Conservation (phyloP, 2,888 invertebrate genomes). For the Campoplex capitator region DNA sequence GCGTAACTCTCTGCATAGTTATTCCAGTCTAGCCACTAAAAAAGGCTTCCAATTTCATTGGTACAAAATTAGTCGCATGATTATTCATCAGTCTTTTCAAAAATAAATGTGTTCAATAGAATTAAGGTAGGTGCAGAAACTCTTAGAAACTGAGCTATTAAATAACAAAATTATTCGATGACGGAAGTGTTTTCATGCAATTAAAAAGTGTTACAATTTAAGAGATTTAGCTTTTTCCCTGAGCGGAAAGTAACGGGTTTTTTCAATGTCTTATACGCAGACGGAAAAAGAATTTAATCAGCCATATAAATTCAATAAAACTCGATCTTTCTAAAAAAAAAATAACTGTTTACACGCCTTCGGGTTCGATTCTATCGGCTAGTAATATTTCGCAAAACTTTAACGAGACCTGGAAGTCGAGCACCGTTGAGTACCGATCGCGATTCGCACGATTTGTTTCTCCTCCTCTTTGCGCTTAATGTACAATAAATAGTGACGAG, state of each 20-base stretch:
- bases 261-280: background rate
- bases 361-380: conserved; percentile 37
- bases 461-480: conserved; percentile 14
- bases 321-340: background rate
- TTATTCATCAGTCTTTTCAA: too few relatives aligned
- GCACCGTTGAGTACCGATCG: conserved; percentile 45
- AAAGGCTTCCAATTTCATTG: background rate
- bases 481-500: conserved; percentile 32
- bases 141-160: background rate
- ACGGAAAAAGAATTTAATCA: conserved; percentile 4
- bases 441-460: conserved; percentile 62
- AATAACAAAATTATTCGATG: background rate
- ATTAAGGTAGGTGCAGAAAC: background rate
- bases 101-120: background rate
- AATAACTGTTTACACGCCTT: conserved; percentile 19
- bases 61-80: background rate
- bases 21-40: background rate
- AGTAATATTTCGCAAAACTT: conserved; percentile 22
- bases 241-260: background rate
- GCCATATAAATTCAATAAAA: conserved; percentile 31
- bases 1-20: background rate
- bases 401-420: conserved; percentile 54
- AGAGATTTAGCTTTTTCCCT: background rate
- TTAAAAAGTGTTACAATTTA: background rate
- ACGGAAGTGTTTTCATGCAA: background rate